These are phyloP conservation scores for Petrolisthes manimaculis DNA, from an alignment of 2,888 invertebrate genomes.

Conservation along the genomic window DNA sequence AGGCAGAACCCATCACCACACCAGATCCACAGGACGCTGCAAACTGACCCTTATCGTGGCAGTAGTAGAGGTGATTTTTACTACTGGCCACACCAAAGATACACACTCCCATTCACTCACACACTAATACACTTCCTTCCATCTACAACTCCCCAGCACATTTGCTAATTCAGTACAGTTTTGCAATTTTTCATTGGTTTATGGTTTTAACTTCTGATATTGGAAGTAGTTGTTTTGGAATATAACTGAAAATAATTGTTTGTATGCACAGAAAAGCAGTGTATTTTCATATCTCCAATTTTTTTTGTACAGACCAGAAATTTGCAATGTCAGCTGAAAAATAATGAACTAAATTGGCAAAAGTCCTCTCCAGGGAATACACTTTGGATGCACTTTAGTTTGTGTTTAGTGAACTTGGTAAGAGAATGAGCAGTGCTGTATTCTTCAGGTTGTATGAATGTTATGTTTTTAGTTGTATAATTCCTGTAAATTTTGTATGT, in stretches of 20 bases:
- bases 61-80: conserved; percentile 31
- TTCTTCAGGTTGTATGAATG: not conserved
- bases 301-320: too few species aligned
- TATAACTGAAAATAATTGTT: too few species aligned
- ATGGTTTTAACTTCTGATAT: not conserved
- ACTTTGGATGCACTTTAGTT: too few species aligned
- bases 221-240: not conserved
- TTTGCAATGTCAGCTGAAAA: too few species aligned
- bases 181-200: not conserved
- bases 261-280: too few species aligned
- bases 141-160: not conserved
- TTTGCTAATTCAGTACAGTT: not conserved
- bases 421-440: not conserved
- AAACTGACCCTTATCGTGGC: conserved; percentile 57
- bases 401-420: too few species aligned
- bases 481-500: not conserved
- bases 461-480: not conserved
- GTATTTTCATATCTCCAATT: too few species aligned
- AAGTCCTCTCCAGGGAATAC: too few species aligned
- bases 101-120: not conserved
- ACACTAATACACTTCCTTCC: not conserved
- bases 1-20: conserved; percentile 47
- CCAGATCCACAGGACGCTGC: conserved; percentile 47
- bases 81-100: conserved; percentile 46
- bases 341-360: not conserved